Base-by-base conservation (phyloP, 2,113 vertebrate species). In the Rousettus leschenaultii region DNA sequence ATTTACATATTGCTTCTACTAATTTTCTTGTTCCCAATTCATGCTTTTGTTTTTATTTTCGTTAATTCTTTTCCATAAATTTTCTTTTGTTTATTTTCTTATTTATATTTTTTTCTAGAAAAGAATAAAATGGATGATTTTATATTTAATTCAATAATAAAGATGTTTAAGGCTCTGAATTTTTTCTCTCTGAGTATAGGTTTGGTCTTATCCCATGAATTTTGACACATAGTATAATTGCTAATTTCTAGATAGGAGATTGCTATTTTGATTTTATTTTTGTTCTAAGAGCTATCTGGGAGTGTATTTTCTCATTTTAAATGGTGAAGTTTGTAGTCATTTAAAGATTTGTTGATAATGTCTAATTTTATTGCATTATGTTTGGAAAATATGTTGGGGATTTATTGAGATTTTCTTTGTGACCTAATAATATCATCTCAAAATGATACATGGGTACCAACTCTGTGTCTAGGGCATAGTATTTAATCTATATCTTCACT, bases 401-500 rank as follows among this genome's bases (percentile, higher is more conserved):
- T 59, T 87, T 95, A 63, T 51, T 87, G 22, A 90, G 24, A 68
- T 61, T 84, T 55, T 80, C 30, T 75, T 74, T 92, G 35, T 86
- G 77, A 53, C 48, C 57, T 70, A 79, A 61, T 85, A 86, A 61
- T 77, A 83, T 28, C 38, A 74, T 80, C 87, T 95, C 43, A 28
- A 71, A 89, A 78, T 95, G 38, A 78, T 78, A 43, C 45, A 35
- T 83, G 30, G 55, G 3, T 77, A 35, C 30, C 77, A 21, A 43
- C 21, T 21, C 26, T 53, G 19, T 70, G 35, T 92, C 63, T 66
- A 73, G 15, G 55, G 57, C n/a, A 63, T 86, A n/a, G 16, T 63
- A 78, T 78, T 97, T 97, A 59, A 68, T 93, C 74, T 91, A 0
- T 66, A 73, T 83, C 70, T 89, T 93, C 75, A 86, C 61, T 94